Evolutionary conservation across 2,888 invertebrate genomes (phyloP), one percentile per base, ranked within the genome.

Genomic region (Drosophila macrospina): DNA sequence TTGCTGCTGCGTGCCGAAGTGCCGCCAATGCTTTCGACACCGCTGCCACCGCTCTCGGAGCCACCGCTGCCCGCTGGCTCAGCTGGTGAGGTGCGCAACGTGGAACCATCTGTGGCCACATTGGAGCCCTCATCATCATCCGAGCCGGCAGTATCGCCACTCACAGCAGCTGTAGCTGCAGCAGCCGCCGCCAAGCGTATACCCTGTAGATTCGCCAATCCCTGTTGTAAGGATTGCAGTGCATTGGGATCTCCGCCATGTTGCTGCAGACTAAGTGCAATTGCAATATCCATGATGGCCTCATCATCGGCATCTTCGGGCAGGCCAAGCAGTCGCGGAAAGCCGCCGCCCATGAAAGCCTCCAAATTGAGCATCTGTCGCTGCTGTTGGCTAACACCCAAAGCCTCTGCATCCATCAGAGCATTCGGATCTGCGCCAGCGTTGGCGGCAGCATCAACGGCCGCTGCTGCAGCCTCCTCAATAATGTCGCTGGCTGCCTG

Each of bases 241-340:
- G 93, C 93, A 69, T 93, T 93, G 26, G 93, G 91, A 67, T 94
- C 94, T 1, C 88, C 94, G 71, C 95, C 95, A 82, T 96, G 96
- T 80, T 96, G 96, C 89, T 98, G 98, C 28, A 99, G 93, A 80
- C 98, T 98, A 1, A 99, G 93, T 0, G 98, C 98, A 73, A 99
- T 98, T 2, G 98, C 99, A 73, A 99, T 94, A 92, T 98, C 98
- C 66, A 99, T 97, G 95, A 99, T 98, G 0, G 98, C 96, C 91
- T 98, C 98, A 91, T 99, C 98, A 89, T 98, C 98, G 0, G 98
- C 97, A 91, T 98, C 98, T n/a, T 97, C 96, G 11, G 98, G 97
- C 54, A 98, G 95, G 86, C 98, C 98, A 6, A 98, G 93, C 26
- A 98, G 92, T 0, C 96, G 96, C 52, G 96, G 97, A 77, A 97